Evolutionary conservation across 2,113 vertebrate genomes (phyloP).

Genomic region (Chaetura pelagica): DNA sequence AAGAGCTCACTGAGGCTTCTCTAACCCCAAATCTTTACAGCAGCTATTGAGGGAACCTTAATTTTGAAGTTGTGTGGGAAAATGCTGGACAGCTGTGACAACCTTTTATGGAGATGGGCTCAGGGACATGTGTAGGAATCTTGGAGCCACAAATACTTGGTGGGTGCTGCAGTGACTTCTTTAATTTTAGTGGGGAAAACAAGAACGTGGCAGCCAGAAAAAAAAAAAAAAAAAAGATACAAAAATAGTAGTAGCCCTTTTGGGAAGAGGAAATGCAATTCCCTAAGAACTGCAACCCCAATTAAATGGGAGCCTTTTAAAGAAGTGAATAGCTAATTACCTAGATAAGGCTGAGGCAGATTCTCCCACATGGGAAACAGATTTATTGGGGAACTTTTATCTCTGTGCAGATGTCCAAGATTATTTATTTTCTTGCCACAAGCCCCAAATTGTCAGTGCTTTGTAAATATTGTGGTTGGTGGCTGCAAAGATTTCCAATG

Average conservation of each 20-base stretch:
- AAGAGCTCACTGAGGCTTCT: not conserved
- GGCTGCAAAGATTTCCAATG: constrained; percentile 9
- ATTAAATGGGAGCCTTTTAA: constrained; percentile 37
- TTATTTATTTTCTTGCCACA: constrained; percentile 33
- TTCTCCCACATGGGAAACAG: not conserved
- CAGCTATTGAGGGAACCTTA: not conserved
- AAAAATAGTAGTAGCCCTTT: constrained; percentile 55
- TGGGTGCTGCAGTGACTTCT: constrained; percentile 33
- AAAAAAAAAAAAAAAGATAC: not conserved
- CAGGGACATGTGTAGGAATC: constrained; percentile 31
- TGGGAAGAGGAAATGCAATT: constrained; percentile 42
- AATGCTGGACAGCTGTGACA: not conserved
- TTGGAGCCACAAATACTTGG: constrained; percentile 48
- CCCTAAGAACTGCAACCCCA: constrained; percentile 29
- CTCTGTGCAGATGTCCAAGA: constrained; percentile 15
- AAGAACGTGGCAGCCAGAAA: constrained; percentile 51
- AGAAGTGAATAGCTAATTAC: constrained; percentile 28
- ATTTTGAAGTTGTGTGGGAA: not conserved
- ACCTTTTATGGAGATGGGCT: not conserved
- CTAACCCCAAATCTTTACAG: not conserved
- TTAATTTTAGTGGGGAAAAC: constrained; percentile 46
- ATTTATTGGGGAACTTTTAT: constrained; percentile 41
- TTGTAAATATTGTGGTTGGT: constrained; percentile 49
- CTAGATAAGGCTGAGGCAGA: not conserved
- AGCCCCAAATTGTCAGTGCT: not conserved